phyloP scores from a whole-genome alignment of 2,888 invertebrate genomes.

The Cheilosia soror region DNA sequence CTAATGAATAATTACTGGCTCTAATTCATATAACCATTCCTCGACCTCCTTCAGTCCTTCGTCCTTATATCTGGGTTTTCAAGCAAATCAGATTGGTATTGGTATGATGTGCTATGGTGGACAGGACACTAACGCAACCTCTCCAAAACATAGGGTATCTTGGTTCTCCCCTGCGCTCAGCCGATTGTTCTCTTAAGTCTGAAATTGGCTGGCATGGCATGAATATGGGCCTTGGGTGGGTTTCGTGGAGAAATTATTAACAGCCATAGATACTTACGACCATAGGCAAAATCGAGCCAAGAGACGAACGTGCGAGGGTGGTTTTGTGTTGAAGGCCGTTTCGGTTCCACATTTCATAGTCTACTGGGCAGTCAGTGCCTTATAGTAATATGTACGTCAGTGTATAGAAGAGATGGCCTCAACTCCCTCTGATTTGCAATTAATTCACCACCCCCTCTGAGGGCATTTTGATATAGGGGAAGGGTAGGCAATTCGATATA shows the following conservation, averaged over 20 bases:
- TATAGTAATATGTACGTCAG: conserved; percentile 58
- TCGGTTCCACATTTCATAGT: conserved; percentile 75
- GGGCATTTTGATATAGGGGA: neutral
- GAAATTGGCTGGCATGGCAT: conserved; percentile 34
- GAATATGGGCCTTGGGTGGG: conserved; percentile 46
- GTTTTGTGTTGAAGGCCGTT: conserved; percentile 61
- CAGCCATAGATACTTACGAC: conserved; percentile 47
- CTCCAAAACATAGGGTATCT: conserved; percentile 63
- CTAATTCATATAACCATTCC: conserved; percentile 62
- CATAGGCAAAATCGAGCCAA: neutral
- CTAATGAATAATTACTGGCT: conserved; percentile 76
- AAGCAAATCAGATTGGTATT: conserved; percentile 23
- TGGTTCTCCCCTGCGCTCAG: conserved; percentile 51
- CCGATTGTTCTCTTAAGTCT: conserved; percentile 73
- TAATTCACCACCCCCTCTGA: conserved; percentile 66
- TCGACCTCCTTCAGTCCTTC: conserved; percentile 37
- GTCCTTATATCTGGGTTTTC: conserved; percentile 39
- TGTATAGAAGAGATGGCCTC: conserved; percentile 46
- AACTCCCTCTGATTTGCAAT: conserved; percentile 73
- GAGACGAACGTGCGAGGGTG: conserved; percentile 11
- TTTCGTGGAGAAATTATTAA: conserved; percentile 69
- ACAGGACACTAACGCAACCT: conserved; percentile 62
- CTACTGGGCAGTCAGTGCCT: conserved; percentile 72
- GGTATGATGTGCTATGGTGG: neutral
- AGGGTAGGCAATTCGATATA: conserved; percentile 68